These are phyloP conservation scores for Mycalesis mineus DNA, from an alignment of 2,888 invertebrate genomes.

Conservation along the genomic window DNA sequence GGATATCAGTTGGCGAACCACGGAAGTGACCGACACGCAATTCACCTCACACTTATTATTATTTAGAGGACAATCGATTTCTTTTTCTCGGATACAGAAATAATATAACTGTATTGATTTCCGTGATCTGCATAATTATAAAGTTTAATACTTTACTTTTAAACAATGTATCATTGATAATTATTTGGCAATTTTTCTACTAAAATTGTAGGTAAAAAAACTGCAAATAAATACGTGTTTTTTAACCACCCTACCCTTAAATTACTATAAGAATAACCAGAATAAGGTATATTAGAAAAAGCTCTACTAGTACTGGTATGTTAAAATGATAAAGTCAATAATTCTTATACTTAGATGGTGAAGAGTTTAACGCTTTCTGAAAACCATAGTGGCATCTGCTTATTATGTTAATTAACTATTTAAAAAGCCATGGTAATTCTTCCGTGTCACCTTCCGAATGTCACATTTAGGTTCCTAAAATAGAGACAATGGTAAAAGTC, in stretches of 20 bases:
- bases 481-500: conserved; percentile 4
- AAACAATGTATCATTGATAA: background rate
- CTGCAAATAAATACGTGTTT: too few species aligned
- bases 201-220: too few species aligned
- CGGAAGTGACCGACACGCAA: conserved; percentile 24
- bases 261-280: too few species aligned
- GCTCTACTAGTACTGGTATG: too few species aligned
- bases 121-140: background rate
- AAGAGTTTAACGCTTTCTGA: too few species aligned
- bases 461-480: background rate
- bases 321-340: too few species aligned
- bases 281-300: too few species aligned
- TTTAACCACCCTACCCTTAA: too few species aligned
- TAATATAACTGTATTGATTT: background rate
- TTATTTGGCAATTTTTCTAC: too few species aligned
- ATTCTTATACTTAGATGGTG: too few species aligned
- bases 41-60: conserved; percentile 16
- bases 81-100: background rate
- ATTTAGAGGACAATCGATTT: conserved; percentile 13
- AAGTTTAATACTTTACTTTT: background rate
- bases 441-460: background rate
- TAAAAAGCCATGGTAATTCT: background rate
- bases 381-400: too few species aligned
- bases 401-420: background rate
- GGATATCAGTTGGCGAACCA: conserved; percentile 16